phyloP scores from a whole-genome alignment of 2,888 invertebrate genomes.

The Plebejus melissa region DNA sequence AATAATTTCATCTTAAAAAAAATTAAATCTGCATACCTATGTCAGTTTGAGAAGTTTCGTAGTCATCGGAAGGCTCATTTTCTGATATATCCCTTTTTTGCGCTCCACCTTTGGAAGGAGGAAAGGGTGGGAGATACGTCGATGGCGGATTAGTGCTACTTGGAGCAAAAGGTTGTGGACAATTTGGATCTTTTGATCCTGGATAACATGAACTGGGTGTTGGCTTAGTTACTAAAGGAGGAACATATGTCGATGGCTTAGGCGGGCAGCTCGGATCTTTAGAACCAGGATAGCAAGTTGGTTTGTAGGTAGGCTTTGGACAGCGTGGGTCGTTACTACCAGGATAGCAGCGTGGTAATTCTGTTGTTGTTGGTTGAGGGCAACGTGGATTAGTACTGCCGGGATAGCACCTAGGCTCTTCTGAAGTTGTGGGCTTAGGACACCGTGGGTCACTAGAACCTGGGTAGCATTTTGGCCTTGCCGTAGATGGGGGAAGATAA shows the following conservation, averaged over 20 bases:
- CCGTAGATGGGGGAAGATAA: conserved; percentile 40
- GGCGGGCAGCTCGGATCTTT: conserved; percentile 42
- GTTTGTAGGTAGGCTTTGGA: conserved; percentile 40
- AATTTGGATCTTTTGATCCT: conserved; percentile 62
- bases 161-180: conserved; percentile 65
- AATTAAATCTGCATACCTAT: conserved; percentile 49
- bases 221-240: conserved; percentile 47
- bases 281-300: conserved; percentile 41
- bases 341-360: conserved; percentile 37
- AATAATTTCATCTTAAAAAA: not conserved
- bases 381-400: conserved; percentile 47
- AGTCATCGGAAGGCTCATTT: conserved; percentile 49
- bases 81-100: conserved; percentile 51
- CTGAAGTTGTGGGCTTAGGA: conserved; percentile 39
- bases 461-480: conserved; percentile 45
- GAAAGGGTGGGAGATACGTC: conserved; percentile 71
- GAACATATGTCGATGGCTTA: conserved; percentile 43
- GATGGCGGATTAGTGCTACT: conserved; percentile 66
- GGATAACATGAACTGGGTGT: conserved; percentile 66
- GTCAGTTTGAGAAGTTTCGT: conserved; percentile 52
- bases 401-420: conserved; percentile 36
- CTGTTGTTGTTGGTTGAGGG: conserved; percentile 33
- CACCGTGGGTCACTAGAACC: conserved; percentile 49
- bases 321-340: conserved; percentile 49
- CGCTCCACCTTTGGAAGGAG: conserved; percentile 60